Evolutionary conservation across 2,888 invertebrate species (phyloP).

Genomic region (Sicus ferrugineus): DNA sequence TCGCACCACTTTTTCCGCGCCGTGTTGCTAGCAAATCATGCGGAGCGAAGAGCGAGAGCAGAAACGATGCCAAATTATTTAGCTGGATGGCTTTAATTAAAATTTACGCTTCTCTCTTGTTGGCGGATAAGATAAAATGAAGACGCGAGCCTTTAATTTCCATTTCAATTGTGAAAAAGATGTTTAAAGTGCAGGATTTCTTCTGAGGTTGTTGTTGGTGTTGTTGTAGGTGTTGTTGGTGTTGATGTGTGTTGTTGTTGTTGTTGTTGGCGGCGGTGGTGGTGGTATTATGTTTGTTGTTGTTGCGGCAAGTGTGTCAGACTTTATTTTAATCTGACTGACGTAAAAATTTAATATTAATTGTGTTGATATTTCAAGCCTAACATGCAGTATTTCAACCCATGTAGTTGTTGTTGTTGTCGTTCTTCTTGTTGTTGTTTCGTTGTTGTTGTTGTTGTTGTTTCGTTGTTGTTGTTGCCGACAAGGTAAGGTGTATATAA

Average conservation of each 20-base stretch:
- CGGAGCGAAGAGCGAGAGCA: neutral
- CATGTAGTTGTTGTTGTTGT: neutral
- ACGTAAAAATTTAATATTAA: slow-evolving; percentile 58
- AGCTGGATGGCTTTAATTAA: slow-evolving; percentile 41
- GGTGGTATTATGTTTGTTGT: neutral
- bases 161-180: slow-evolving; percentile 10
- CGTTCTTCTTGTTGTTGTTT: neutral
- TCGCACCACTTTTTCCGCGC: neutral
- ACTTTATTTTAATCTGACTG: slow-evolving; percentile 59
- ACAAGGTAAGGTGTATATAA: slow-evolving; percentile 14
- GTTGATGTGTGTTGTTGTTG: neutral
- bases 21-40: slow-evolving; percentile 6
- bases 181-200: slow-evolving; percentile 31
- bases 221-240: slow-evolving; percentile 1
- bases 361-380: slow-evolving; percentile 57
- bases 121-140: slow-evolving; percentile 36
- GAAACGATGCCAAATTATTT: slow-evolving; percentile 40
- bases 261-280: neutral
- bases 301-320: slow-evolving; percentile 37
- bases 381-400: slow-evolving; percentile 41
- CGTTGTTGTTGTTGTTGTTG: neutral
- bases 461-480: neutral
- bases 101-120: slow-evolving; percentile 29
- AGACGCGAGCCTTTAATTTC: slow-evolving; percentile 3
- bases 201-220: slow-evolving; percentile 5